These are phyloP conservation scores for Eretmochelys imbricata DNA, from an alignment of 2,113 vertebrate species.

Conservation along the genomic window DNA sequence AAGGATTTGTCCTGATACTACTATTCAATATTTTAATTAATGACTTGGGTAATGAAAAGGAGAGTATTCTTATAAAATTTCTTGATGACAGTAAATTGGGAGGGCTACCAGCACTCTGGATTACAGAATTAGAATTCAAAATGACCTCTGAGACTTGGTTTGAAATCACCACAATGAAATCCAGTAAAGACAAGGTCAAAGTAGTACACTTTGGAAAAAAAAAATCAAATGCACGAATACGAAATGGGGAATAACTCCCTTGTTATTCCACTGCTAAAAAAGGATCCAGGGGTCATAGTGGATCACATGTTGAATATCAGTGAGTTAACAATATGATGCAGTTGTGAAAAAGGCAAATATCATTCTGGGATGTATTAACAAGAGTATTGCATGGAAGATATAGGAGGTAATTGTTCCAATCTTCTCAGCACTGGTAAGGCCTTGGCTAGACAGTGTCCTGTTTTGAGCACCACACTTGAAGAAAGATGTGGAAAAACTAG, in stretches of 20 bases:
- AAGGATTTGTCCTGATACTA: not conserved
- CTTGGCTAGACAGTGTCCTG: not conserved
- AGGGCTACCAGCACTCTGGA: not conserved
- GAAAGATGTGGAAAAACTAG: not conserved
- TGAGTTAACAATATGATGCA: not conserved
- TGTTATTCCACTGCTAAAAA: not conserved
- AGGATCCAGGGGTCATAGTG: not conserved
- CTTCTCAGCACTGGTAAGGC: not conserved
- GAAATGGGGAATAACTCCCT: too few species aligned
- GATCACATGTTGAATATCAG: not conserved
- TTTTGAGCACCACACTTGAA: not conserved
- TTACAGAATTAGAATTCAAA: not conserved
- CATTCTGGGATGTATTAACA: not conserved
- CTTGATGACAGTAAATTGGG: not conserved
- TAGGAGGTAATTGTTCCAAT: not conserved
- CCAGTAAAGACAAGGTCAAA: not conserved
- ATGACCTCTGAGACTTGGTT: not conserved
- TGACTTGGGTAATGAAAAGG: not conserved
- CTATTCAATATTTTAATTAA: not conserved
- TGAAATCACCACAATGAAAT: not conserved
- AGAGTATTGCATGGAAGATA: not conserved
- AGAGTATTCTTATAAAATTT: not conserved
- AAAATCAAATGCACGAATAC: not conserved
- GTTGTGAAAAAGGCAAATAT: not conserved
- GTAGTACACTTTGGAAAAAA: not conserved